A percentile compares a stretch with the other conserved stretches of the same genome.
These are phyloP conservation scores for Cyprinella venusta DNA, from an alignment of 2,797 vertebrate species.

Conservation along the genomic window DNA sequence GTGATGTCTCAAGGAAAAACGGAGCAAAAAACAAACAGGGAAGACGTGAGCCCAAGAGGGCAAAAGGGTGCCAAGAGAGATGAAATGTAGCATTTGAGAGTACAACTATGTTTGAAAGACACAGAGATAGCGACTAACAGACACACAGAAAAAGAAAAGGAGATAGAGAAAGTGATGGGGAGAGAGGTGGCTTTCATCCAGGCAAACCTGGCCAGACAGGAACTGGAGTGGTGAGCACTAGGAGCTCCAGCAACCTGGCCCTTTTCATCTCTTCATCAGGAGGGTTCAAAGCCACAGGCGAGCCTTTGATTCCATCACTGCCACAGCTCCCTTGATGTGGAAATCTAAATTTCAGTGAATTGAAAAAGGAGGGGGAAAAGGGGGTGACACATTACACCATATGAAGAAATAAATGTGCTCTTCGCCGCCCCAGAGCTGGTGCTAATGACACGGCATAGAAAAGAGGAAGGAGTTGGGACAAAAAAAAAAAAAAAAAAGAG, in stretches of 20 bases:
- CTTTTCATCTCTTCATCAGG: constrained; percentile 78
- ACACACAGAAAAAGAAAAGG: constrained; percentile 48
- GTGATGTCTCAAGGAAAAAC: neutral
- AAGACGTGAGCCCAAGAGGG: constrained; percentile 18
- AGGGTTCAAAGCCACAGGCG: constrained; percentile 75
- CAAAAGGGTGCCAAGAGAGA: constrained; percentile 26
- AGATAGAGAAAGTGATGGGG: constrained; percentile 43
- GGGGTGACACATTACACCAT: constrained; percentile 67
- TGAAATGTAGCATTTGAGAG: constrained; percentile 31
- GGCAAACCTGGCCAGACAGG: constrained; percentile 65
- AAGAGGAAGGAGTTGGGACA: constrained; percentile 13
- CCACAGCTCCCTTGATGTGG: constrained; percentile 69
- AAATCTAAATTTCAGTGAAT: constrained; percentile 72
- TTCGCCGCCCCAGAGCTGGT: constrained; percentile 50
- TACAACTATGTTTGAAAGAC: constrained; percentile 30
- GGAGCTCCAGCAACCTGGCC: constrained; percentile 59
- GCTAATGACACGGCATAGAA: constrained; percentile 59
- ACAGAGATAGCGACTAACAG: constrained; percentile 33
- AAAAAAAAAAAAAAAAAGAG: constrained; percentile 18
- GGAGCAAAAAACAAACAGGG: neutral
- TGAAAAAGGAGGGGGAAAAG: constrained; percentile 64
- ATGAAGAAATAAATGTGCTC: constrained; percentile 69
- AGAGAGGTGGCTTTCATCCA: constrained; percentile 68
- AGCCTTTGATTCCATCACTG: constrained; percentile 75
- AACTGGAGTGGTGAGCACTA: constrained; percentile 60